Evolutionary conservation across 2,113 vertebrate species (phyloP), one percentile per base, ranked within the genome.

Genomic region (Proterorhinus semilunaris): DNA sequence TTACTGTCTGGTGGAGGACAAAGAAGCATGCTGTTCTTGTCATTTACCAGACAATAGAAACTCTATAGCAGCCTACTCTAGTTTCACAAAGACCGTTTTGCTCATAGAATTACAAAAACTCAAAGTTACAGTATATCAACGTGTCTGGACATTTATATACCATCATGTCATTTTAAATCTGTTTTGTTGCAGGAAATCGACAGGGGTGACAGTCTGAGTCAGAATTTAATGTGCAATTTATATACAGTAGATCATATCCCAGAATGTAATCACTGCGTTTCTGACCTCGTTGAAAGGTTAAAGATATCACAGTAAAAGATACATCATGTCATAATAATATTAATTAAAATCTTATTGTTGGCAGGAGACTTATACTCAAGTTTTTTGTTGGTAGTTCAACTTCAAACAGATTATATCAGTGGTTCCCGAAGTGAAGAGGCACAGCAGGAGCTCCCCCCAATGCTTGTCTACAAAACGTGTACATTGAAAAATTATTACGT

Each of bases 1-100:
- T 48, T 48, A 63, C 62, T 48, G 47, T 42, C 1, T 45, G 44
- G 53, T n/a, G 57, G 50, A 69, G 63, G 66, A 46, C 68, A 67
- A 66, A 61, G 9, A 3, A 62, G 21, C 57, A 55, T 11, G 16
- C 0, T 45, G 62, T 13, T 46, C 49, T 5, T 65, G 59, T 55
- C 0, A 44, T 68, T 45, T 10, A 2, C 53, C 55, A 45, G 53
- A 62, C 74, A 73, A 74, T 65, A 70, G 79, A 81, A 79, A 77
- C 69, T 59, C 21, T 10, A 36, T 36, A 73, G 79, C 0, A 51
- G 73, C 51, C 63, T 45, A 51, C 65, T 84, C 69, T 71, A 36
- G 68, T 83, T 79, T 58, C 83, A 58, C 59, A 62, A 44, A 62
- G 54, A 73, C 63, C 54, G 57, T 48, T 42, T 66, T 65, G 75